Percentiles rank a stretch among this genome's conserved stretches.
phyloP scores from a whole-genome alignment of 2,113 vertebrate genomes.

The Phylloscopus trochilus region DNA sequence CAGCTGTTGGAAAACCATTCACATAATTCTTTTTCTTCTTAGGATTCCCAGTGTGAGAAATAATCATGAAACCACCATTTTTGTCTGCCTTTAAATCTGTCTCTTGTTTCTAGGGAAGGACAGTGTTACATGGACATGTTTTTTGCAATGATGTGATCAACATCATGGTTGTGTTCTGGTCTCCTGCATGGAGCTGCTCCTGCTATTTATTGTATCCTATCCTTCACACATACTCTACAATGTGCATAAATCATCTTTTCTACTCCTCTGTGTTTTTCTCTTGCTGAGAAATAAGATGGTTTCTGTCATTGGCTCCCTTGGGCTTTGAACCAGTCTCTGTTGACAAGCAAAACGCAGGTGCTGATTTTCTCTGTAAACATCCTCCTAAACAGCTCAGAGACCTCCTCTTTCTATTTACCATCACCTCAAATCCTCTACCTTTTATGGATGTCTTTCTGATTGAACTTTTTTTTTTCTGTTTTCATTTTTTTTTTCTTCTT shows the following conservation, averaged over 20 bases:
- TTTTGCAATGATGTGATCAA: not conserved
- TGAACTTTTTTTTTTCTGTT: not conserved
- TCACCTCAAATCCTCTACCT: not conserved
- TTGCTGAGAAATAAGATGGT: not conserved
- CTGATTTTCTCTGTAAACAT: not conserved
- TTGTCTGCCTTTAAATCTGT: not conserved
- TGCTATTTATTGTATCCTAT: not conserved
- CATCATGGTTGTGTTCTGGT: not conserved
- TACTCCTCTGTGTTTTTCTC: not conserved
- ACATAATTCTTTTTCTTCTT: not conserved
- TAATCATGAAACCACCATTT: not conserved
- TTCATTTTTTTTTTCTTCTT: not conserved
- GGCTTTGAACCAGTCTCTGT: not conserved
- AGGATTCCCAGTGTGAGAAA: not conserved
- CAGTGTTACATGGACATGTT: not conserved
- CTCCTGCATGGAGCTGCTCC: not conserved
- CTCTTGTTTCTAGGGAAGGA: not conserved
- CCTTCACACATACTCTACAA: not conserved
- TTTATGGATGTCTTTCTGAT: not conserved
- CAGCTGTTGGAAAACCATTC: not conserved
- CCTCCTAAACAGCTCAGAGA: not conserved
- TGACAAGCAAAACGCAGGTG: not conserved
- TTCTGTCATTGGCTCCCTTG: not conserved
- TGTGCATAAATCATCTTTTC: not conserved
- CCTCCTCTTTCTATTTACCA: not conserved